Evolutionary conservation across 2,113 vertebrate species (phyloP), one percentile per base, ranked within the genome.

Genomic region (Psittacula cyanocephala): DNA sequence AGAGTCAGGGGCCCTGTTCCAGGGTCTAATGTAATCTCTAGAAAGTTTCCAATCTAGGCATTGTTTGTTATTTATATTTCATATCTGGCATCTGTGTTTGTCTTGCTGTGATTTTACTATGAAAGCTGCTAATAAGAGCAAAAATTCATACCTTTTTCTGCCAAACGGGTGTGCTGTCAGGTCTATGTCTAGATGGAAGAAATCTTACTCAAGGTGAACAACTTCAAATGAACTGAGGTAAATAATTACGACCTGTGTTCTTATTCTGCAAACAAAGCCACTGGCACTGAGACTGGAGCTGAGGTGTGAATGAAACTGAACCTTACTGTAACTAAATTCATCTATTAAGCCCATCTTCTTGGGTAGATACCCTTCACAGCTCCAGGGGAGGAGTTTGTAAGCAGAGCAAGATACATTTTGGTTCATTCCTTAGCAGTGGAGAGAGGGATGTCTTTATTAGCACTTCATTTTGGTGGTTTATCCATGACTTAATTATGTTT

Each of bases 31-130:
- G 86, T 91, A 95, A 96, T 85, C 92, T 87, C 69, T 37, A 95
- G 44, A 93, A 88, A 91, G 83, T 95, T 96, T 95, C 88, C 78
- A 95, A 65, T 95, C 82, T 92, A 77, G 88, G 53, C 43, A 72
- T 91, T 46, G 17, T 91, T 97, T 96, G 81, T 87, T 92, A 93
- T 95, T 97, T 95, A 85, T 97, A 91, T 96, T 88, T 70, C 59
- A 31, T 91, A 86, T 50, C 83, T 72, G 64, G 17, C 4, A 10
- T 27, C 81, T 84, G n/a, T 60, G n/a, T 88, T 95, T 91, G 60
- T n/a, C 67, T 74, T 86, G 41, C 35, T 37, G 37, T 49, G 49
- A 84, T 65, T 86, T 87, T 76, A 74, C 35, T 35, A 60, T 3
- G 24, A 75, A 94, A 87, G 39, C 60, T 93, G 52, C 31, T 74